Evolutionary conservation across 2,888 invertebrate genomes (phyloP).

Genomic region (Oscheius sp.): DNA sequence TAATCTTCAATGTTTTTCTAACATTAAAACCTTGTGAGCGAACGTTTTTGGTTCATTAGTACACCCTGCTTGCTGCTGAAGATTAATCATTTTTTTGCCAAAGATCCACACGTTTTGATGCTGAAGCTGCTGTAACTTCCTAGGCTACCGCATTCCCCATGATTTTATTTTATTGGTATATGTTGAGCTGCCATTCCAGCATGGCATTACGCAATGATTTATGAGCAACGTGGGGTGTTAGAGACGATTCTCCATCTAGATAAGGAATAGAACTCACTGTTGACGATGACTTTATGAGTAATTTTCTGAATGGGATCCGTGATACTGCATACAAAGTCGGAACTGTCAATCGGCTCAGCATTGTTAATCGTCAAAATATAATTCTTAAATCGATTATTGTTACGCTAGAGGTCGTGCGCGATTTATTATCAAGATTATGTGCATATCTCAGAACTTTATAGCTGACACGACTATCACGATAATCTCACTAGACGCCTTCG

Average conservation of each 20-base stretch:
- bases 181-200: conserved; percentile 15
- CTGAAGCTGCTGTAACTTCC: no score
- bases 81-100: conserved; percentile 19
- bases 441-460: conserved; percentile 25
- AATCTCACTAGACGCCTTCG: conserved; percentile 6
- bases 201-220: conserved; percentile 29
- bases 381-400: conserved; percentile 37
- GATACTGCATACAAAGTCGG: conserved; percentile 51
- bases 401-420: conserved; percentile 5
- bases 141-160: no score
- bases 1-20: no score
- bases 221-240: conserved; percentile 24
- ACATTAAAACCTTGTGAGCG: neutral
- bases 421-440: conserved; percentile 29
- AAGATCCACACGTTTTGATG: no score
- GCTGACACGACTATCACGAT: conserved; percentile 27
- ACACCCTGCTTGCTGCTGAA: conserved; percentile 13
- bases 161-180: neutral
- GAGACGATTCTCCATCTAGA: conserved; percentile 8
- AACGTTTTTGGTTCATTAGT: conserved; percentile 30
- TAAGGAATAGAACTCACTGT: conserved; percentile 38
- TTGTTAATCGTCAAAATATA: conserved; percentile 52
- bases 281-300: conserved; percentile 36
- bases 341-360: conserved; percentile 55
- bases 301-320: conserved; percentile 37